Evolutionary conservation across 2,113 vertebrate genomes (phyloP).

Genomic region (Psittacula cyanocephala): DNA sequence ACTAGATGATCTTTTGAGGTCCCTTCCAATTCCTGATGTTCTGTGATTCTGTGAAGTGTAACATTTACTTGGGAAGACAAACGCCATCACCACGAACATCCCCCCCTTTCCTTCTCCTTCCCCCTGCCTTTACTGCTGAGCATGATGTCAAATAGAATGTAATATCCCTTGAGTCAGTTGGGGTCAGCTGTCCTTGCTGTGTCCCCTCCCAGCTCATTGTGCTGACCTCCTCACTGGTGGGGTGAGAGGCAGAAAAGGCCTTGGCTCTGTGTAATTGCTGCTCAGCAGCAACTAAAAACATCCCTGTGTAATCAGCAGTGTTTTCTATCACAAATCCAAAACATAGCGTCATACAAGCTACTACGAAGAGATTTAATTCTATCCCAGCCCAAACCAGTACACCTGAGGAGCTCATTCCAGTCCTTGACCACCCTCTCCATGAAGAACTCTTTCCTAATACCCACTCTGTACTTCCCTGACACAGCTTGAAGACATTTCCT

Average conservation of each 20-base stretch:
- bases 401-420: not conserved
- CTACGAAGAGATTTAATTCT: not conserved
- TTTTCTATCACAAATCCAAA: not conserved
- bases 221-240: not conserved
- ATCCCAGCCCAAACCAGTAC: not conserved
- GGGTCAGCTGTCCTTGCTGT: not conserved
- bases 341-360: not conserved
- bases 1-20: too few species aligned
- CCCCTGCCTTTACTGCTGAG: not conserved
- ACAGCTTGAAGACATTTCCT: not conserved
- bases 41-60: fast-evolving
- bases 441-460: not conserved
- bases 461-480: not conserved
- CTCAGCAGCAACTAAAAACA: not conserved
- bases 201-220: not conserved
- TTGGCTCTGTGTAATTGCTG: not conserved
- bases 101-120: not conserved
- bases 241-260: not conserved
- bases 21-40: too few species aligned
- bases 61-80: not conserved
- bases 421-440: not conserved
- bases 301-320: not conserved
- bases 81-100: fast-evolving
- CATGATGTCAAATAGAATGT: fast-evolving
- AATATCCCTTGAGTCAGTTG: fast-evolving